Evolutionary conservation across 2,113 vertebrate species (phyloP).

Genomic region (Ursus arctos): DNA sequence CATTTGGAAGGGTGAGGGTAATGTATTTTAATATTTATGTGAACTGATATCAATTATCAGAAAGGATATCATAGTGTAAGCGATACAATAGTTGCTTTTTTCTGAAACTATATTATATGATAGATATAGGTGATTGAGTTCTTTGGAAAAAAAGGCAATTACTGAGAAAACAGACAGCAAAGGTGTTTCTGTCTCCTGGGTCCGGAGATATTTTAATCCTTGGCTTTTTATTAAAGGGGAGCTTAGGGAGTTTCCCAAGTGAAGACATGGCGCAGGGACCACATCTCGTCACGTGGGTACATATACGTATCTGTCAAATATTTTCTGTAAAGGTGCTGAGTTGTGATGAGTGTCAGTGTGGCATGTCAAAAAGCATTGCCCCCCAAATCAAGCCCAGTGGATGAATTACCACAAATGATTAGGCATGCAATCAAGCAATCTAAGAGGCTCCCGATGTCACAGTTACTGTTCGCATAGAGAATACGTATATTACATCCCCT

Average conservation of each 20-base stretch:
- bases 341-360: slow-evolving; percentile 37
- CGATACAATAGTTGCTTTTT: slow-evolving; percentile 31
- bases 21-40: slow-evolving; percentile 78
- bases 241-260: slow-evolving; percentile 23
- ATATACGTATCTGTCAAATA: neutral
- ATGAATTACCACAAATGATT: slow-evolving; percentile 68
- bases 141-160: neutral
- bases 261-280: neutral
- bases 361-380: slow-evolving; percentile 40
- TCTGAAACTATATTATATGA: neutral
- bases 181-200: slow-evolving; percentile 9
- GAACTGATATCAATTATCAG: slow-evolving; percentile 73
- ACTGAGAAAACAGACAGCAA: slow-evolving; percentile 23
- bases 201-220: slow-evolving; percentile 56
- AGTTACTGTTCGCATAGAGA: slow-evolving; percentile 53
- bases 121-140: neutral
- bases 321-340: slow-evolving; percentile 38
- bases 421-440: slow-evolving; percentile 58
- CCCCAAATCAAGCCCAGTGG: slow-evolving; percentile 46
- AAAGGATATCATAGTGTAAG: slow-evolving; percentile 56
- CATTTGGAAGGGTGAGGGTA: slow-evolving; percentile 72
- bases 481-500: slow-evolving; percentile 57
- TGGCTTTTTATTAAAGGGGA: slow-evolving; percentile 60
- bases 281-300: neutral
- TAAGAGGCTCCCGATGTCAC: slow-evolving; percentile 43